Conservation (phyloP, 2,888 invertebrate species). For the Cecidostiba fungosa region DNA sequence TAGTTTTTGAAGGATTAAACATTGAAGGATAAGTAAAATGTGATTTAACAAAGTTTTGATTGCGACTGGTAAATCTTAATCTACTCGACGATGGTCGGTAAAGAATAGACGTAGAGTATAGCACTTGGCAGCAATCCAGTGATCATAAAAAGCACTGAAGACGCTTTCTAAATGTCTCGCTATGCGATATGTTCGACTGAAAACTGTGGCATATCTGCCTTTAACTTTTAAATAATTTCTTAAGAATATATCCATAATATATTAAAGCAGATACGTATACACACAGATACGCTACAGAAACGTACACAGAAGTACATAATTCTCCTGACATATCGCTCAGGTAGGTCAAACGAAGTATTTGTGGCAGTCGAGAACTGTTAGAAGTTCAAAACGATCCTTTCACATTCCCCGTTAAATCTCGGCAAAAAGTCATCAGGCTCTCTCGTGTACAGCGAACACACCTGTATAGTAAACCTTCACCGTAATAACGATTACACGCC, state of each 20-base stretch:
- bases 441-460: background rate
- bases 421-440: background rate
- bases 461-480: background rate
- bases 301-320: no score
- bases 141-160: conserved; percentile 37
- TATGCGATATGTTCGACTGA: background rate
- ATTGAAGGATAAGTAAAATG: no score
- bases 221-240: conserved; percentile 36
- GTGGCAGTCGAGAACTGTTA: no score
- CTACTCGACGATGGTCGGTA: conserved; percentile 20
- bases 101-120: conserved; percentile 21
- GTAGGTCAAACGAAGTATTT: no score
- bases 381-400: no score
- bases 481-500: conserved; percentile 16
- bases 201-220: background rate
- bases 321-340: no score
- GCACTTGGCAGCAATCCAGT: conserved; percentile 55
- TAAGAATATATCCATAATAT: no score
- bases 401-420: background rate
- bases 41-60: no score
- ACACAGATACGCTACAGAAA: no score
- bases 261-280: no score
- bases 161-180: conserved; percentile 37
- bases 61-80: no score
- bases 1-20: no score